These are phyloP conservation scores for Denticeps clupeoides DNA, from an alignment of 2,797 vertebrate species.

Conservation along the genomic window DNA sequence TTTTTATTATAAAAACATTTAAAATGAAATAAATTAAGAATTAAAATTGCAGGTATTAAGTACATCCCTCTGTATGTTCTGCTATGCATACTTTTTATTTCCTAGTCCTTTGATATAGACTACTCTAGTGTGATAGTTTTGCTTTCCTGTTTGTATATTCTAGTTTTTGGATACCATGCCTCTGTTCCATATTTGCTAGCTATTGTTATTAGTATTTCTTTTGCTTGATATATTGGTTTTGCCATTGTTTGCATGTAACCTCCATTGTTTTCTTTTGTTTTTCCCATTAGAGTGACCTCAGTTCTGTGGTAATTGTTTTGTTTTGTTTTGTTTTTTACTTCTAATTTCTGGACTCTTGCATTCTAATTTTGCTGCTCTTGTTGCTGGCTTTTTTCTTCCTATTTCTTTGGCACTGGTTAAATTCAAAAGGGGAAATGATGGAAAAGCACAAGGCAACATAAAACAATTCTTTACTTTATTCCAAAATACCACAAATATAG, in stretches of 20 bases:
- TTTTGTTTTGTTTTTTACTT: slow-evolving; percentile 77
- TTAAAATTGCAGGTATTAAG: too few species aligned
- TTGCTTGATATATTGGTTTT: slow-evolving; percentile 29
- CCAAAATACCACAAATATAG: too few species aligned
- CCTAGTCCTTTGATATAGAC: too few species aligned
- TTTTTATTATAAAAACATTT: too few species aligned
- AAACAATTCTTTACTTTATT: neutral
- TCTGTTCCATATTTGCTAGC: slow-evolving; percentile 18
- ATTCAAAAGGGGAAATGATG: slow-evolving; percentile 56
- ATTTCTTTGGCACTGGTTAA: slow-evolving; percentile 47
- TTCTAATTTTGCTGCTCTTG: slow-evolving; percentile 46
- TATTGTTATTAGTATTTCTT: slow-evolving; percentile 29
- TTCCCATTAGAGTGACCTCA: slow-evolving; percentile 99
- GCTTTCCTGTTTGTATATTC: neutral
- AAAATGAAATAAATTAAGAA: too few species aligned
- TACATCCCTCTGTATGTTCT: too few species aligned
- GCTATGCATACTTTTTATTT: too few species aligned
- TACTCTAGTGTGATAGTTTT: too few species aligned
- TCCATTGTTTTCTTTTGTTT: slow-evolving; percentile 91
- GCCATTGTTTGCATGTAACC: slow-evolving; percentile 85
- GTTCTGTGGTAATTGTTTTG: slow-evolving; percentile 97
- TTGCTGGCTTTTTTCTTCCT: slow-evolving; percentile 44
- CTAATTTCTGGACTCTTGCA: slow-evolving; percentile 71
- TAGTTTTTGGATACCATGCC: neutral
- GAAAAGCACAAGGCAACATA: slow-evolving; percentile 47